phyloP scores from a whole-genome alignment of 2,888 invertebrate species.

The Helleia helle region DNA sequence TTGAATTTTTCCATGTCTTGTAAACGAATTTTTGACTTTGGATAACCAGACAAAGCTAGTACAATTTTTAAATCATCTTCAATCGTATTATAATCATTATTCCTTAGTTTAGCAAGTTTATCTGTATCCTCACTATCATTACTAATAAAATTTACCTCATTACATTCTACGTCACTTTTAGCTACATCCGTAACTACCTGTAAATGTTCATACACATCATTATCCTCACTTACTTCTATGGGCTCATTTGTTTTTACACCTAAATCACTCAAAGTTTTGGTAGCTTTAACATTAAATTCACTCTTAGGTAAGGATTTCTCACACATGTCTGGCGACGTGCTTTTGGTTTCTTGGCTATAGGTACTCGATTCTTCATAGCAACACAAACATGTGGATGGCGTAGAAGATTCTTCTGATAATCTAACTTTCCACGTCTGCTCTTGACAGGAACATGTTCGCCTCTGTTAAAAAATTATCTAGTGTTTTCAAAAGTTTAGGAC shows the following conservation, averaged over 20 bases:
- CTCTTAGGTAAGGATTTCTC: no score
- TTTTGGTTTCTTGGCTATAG: neutral
- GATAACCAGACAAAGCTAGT: constrained; percentile 50
- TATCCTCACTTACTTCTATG: neutral
- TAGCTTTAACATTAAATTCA: no score
- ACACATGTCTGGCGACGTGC: no score
- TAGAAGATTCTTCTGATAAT: constrained; percentile 38
- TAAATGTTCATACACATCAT: neutral
- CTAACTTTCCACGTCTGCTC: constrained; percentile 35
- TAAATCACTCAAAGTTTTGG: no score
- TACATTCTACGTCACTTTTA: neutral
- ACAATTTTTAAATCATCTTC: constrained; percentile 48
- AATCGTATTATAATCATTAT: constrained; percentile 48
- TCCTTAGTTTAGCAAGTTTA: constrained; percentile 45
- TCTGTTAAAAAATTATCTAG: constrained; percentile 54
- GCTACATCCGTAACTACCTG: neutral
- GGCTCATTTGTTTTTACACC: no score
- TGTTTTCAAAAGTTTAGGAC: constrained; percentile 23
- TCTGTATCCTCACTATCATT: constrained; percentile 46
- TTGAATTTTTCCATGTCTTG: constrained; percentile 51
- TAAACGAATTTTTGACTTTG: constrained; percentile 51
- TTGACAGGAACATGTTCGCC: constrained; percentile 46
- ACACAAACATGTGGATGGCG: constrained; percentile 30
- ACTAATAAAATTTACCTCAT: constrained; percentile 35
- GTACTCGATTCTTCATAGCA: no score